A percentile compares a stretch with the other conserved stretches of the same genome.
phyloP scores from a whole-genome alignment of 2,888 invertebrate genomes.

The Apodemia duryi region DNA sequence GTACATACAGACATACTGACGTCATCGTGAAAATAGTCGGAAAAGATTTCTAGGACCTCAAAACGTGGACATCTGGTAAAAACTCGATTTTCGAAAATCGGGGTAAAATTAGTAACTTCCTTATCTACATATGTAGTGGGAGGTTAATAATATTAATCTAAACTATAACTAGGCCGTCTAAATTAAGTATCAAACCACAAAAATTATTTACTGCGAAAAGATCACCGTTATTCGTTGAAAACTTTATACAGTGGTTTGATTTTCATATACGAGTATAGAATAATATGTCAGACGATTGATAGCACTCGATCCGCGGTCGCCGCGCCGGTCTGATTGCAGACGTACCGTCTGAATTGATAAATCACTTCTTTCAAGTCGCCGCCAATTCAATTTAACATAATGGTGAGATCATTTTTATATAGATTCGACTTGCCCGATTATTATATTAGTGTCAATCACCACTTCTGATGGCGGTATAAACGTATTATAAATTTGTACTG shows the following conservation, averaged over 20 bases:
- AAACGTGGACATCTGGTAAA: too few relatives aligned
- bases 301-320: constrained; percentile 13
- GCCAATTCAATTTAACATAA: constrained; percentile 23
- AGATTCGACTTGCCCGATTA: constrained; percentile 9
- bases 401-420: constrained; percentile 12
- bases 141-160: too few relatives aligned
- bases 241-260: neutral
- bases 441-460: constrained; percentile 7
- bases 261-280: neutral
- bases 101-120: too few relatives aligned
- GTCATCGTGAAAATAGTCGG: too few relatives aligned
- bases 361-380: constrained; percentile 34
- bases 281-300: constrained; percentile 14
- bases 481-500: neutral
- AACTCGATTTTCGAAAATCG: too few relatives aligned
- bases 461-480: neutral
- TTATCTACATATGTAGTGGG: too few relatives aligned
- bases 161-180: too few relatives aligned
- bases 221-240: neutral
- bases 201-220: neutral
- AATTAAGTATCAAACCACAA: too few relatives aligned
- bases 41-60: too few relatives aligned
- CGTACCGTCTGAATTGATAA: constrained; percentile 33
- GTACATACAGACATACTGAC: too few relatives aligned
- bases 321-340: constrained; percentile 25